phyloP scores from a whole-genome alignment of 1,140 invertebrate species.

The Listronotus oregonensis region DNA sequence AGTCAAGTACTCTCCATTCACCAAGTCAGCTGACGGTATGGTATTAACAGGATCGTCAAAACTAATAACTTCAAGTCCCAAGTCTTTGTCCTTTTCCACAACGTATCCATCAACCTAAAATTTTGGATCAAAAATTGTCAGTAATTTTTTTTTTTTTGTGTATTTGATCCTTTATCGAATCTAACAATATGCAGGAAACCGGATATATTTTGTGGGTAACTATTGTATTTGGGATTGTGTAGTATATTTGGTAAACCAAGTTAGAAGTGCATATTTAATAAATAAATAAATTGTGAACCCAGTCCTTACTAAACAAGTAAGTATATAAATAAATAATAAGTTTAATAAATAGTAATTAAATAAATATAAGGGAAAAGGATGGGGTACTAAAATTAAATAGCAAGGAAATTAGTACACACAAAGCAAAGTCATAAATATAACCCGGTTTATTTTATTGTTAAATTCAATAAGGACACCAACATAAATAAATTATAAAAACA shows the following conservation, averaged over 20 bases:
- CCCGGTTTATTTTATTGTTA: constrained; percentile 21
- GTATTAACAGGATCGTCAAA: constrained; percentile 50
- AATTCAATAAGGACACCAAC: constrained; percentile 26
- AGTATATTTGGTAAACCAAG: constrained; percentile 5
- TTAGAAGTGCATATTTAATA: not conserved
- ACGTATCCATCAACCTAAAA: constrained; percentile 40
- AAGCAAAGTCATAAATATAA: constrained; percentile 6
- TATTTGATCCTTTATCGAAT: constrained; percentile 26
- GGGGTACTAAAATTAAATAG: not conserved
- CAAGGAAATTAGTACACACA: constrained; percentile 14
- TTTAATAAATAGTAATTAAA: no score
- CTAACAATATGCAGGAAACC: constrained; percentile 17
- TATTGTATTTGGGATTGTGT: constrained; percentile 3
- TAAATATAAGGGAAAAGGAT: constrained; percentile 3
- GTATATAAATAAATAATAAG: constrained; percentile 1
- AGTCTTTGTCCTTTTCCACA: constrained; percentile 41
- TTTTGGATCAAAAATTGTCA: constrained; percentile 32
- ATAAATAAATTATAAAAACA: no score
- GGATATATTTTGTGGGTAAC: not conserved
- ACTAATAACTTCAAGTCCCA: constrained; percentile 50
- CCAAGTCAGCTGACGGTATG: constrained; percentile 49
- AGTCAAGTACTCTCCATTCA: constrained; percentile 47
- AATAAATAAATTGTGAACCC: constrained; percentile 11
- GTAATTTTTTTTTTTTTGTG: not conserved
- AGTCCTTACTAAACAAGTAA: not conserved